Conservation (phyloP, 2,888 invertebrate species). For the Idaea straminata region DNA sequence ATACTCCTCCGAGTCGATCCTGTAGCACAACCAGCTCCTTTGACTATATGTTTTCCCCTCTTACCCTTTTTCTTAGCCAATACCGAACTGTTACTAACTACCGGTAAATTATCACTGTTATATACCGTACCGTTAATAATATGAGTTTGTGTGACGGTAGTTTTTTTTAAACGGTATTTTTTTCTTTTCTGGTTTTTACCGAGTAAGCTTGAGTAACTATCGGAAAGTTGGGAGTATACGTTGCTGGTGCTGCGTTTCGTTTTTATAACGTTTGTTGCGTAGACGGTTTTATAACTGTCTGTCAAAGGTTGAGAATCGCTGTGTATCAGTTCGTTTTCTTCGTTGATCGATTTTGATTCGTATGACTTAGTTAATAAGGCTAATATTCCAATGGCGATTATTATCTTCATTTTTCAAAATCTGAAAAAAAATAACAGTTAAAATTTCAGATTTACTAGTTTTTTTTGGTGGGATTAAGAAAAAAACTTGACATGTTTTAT, state of each 20-base stretch:
- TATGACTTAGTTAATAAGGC: neutral
- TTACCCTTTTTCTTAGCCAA: neutral
- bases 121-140: slow-evolving; percentile 5
- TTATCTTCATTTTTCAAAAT: neutral
- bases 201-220: neutral
- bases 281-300: neutral
- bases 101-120: neutral
- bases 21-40: neutral
- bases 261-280: neutral
- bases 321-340: neutral
- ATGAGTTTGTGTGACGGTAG: neutral
- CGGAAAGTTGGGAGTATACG: neutral
- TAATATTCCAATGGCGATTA: neutral
- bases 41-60: neutral
- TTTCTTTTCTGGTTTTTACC: neutral
- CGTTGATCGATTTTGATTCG: neutral
- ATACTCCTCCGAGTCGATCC: neutral
- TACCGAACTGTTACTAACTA: neutral
- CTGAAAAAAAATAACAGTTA: neutral
- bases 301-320: neutral
- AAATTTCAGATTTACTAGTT: no score
- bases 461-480: no score
- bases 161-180: neutral
- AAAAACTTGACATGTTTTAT: no score
- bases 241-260: neutral